phyloP scores from a whole-genome alignment of 2,797 vertebrate species.

The Myripristis murdjan region DNA sequence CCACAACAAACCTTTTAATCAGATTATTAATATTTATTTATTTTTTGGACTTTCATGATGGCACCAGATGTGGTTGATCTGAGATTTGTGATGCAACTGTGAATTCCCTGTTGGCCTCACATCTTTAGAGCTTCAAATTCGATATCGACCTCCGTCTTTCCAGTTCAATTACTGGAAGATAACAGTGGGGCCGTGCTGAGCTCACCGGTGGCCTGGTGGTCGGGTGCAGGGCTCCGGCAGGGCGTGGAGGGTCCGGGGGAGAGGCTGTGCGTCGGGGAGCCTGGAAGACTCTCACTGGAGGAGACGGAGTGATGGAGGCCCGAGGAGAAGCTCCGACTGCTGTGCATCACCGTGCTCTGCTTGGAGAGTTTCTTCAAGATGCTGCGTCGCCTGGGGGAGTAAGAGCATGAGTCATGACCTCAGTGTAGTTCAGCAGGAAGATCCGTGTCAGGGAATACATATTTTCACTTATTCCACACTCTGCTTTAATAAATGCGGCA shows the following conservation, averaged over 20 bases:
- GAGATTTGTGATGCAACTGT: no score
- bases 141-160: no score
- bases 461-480: no score
- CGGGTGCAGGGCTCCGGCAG: slow-evolving; percentile 92
- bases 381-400: slow-evolving; percentile 86
- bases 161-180: background rate
- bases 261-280: slow-evolving; percentile 96
- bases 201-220: slow-evolving; percentile 86
- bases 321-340: slow-evolving; percentile 95
- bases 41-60: no score
- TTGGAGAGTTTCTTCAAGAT: slow-evolving; percentile 96
- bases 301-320: slow-evolving; percentile 96
- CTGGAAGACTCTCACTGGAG: slow-evolving; percentile 96
- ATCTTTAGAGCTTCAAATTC: no score
- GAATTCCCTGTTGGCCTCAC: no score
- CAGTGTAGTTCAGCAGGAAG: background rate
- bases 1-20: no score
- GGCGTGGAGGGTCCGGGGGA: slow-evolving; percentile 92
- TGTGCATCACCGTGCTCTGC: slow-evolving; percentile 92
- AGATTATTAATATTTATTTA: no score
- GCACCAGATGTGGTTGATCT: no score
- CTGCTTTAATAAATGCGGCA: background rate
- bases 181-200: background rate
- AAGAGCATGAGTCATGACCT: background rate
- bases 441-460: background rate